Evolutionary conservation across 2,113 vertebrate species (phyloP), one percentile per base, ranked within the genome.

Genomic region (Mellivora capensis): DNA sequence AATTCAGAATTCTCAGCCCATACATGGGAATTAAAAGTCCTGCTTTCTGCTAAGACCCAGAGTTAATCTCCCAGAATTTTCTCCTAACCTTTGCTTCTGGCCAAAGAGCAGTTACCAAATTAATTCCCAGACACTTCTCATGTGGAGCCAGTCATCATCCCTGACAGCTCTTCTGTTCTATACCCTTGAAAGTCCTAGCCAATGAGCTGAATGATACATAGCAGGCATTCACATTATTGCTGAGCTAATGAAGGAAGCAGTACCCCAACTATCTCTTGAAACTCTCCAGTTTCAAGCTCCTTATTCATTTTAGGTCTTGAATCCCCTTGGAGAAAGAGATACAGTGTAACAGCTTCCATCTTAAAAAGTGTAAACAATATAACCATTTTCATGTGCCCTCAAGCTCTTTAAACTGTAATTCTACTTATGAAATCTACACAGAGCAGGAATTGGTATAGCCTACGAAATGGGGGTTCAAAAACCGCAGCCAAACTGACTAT

Each of bases 391-490:
- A 54, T 57, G 69, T 57, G 57, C 52, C 64, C 44, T 94, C 52
- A 34, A 82, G 31, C 39, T 87, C 74, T 74, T 97, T 62, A 90
- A 49, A 92, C 85, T 90, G 61, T 82, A 96, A 72, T 84, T 59
- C 31, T 67, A 77, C 72, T 94, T 91, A 62, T 61, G 71, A 96
- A 71, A 91, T 76, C 52, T 82, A 93, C 72, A 96, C 82, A 87
- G 49, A 64, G 25, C 47, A 91, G 54, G 69, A 95, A 64, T 57
- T 79, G 23, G 88, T 44, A 61, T 0, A 83, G 67, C 49, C 90
- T 77, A 31, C 12, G 4, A 71, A 82, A 84, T 0, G 2, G 21
- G 67, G 59, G 13, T 23, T 87, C 74, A 86, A 93, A 93, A 93
- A 67, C 49, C 92, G 96, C 62, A 92, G 37, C 44, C 77, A 95